Percentiles rank a stretch among this genome's conserved stretches.
phyloP scores from a whole-genome alignment of 2,113 vertebrate genomes.

The Enhydra lutris region DNA sequence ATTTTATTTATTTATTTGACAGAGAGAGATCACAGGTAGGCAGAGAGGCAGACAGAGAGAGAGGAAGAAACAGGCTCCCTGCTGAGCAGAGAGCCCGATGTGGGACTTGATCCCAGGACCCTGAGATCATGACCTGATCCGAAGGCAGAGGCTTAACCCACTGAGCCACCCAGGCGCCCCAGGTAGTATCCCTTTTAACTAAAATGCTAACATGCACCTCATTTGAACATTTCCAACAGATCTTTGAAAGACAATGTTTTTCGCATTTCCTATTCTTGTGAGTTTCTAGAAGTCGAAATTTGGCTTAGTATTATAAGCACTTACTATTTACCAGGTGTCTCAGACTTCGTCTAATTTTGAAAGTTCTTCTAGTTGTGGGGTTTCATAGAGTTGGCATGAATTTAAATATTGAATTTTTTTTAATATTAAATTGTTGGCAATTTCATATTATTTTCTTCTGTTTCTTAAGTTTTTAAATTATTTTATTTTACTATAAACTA shows the following conservation, averaged over 20 bases:
- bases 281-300: background rate
- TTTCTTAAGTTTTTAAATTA: background rate
- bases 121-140: no score
- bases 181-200: background rate
- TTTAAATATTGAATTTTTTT: background rate
- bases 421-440: background rate
- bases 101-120: no score
- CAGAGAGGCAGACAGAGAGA: no score
- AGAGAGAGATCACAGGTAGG: no score
- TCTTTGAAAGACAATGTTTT: background rate
- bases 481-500: background rate
- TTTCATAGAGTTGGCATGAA: background rate
- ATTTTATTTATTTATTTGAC: no score
- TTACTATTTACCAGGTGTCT: background rate
- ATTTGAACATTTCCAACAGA: background rate
- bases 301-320: background rate
- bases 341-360: background rate
- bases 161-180: no score
- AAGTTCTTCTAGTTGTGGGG: background rate
- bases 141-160: no score
- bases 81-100: no score
- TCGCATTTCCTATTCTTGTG: background rate
- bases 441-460: background rate
- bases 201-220: background rate
- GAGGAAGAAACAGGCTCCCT: no score